A percentile compares a stretch with the other conserved stretches of the same genome.
These are phyloP conservation scores for Momotus momota DNA, from an alignment of 2,797 vertebrate genomes.

Conservation along the genomic window DNA sequence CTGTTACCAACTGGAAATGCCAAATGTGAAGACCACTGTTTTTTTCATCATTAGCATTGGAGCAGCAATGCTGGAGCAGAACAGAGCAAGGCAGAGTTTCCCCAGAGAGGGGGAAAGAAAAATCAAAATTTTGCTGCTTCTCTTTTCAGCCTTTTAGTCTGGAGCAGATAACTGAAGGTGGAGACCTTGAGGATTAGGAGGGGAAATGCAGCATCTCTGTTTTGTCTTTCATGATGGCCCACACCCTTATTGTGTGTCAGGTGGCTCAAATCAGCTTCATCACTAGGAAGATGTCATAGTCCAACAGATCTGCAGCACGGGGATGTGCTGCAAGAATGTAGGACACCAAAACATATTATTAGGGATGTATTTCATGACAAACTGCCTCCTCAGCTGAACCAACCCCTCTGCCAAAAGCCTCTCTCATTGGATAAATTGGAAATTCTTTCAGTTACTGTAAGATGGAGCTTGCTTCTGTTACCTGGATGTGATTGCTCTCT, in stretches of 20 bases:
- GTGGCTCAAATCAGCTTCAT: background rate
- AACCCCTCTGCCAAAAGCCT: background rate
- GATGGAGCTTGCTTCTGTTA: background rate
- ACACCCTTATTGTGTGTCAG: background rate
- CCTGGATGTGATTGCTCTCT: background rate
- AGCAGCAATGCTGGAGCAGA: background rate
- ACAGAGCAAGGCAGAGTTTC: background rate
- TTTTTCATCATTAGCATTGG: background rate
- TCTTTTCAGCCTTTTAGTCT: background rate
- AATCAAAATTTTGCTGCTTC: background rate
- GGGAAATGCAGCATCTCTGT: background rate
- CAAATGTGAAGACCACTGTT: background rate
- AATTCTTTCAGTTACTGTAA: background rate
- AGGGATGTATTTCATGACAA: background rate
- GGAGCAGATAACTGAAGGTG: background rate
- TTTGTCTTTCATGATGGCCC: background rate
- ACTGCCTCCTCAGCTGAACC: background rate
- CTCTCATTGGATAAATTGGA: background rate
- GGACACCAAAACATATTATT: background rate
- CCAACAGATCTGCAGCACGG: background rate
- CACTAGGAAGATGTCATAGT: background rate
- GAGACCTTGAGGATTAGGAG: background rate
- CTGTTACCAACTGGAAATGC: background rate
- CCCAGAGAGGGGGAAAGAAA: background rate
- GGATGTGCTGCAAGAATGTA: rapidly evolving